Conservation (phyloP, 2,797 vertebrate species). For the Syngnathus rostellatus region DNA sequence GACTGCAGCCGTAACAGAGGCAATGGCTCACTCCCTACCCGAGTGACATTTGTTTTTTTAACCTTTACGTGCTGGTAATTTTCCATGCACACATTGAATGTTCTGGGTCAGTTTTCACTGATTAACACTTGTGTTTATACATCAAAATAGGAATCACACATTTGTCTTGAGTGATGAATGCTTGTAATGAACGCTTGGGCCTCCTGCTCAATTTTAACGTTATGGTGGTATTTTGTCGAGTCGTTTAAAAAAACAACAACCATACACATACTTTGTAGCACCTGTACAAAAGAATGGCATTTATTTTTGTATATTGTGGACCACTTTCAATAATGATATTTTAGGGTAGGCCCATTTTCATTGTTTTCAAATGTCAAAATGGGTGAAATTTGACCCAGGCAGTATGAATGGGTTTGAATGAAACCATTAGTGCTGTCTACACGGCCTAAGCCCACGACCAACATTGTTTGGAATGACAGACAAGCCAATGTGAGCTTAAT, state of each 20-base stretch:
- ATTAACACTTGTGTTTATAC: too few relatives aligned
- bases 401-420: background rate
- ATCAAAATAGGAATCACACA: too few relatives aligned
- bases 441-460: background rate
- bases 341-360: background rate
- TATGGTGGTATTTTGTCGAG: too few relatives aligned
- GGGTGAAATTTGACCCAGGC: background rate
- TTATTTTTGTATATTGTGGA: too few relatives aligned
- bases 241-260: too few relatives aligned
- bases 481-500: background rate
- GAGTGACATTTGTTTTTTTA: background rate
- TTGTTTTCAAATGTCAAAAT: background rate
- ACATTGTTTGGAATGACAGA: conserved; percentile 1
- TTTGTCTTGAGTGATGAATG: too few relatives aligned
- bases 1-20: background rate
- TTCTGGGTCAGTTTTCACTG: too few relatives aligned
- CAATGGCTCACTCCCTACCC: background rate
- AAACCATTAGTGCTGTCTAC: background rate
- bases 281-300: too few relatives aligned
- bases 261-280: too few relatives aligned
- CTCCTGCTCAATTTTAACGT: too few relatives aligned
- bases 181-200: too few relatives aligned
- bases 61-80: background rate
- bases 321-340: too few relatives aligned
- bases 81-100: background rate